phyloP scores from a whole-genome alignment of 2,888 invertebrate genomes.

The Cantharis rufa region DNA sequence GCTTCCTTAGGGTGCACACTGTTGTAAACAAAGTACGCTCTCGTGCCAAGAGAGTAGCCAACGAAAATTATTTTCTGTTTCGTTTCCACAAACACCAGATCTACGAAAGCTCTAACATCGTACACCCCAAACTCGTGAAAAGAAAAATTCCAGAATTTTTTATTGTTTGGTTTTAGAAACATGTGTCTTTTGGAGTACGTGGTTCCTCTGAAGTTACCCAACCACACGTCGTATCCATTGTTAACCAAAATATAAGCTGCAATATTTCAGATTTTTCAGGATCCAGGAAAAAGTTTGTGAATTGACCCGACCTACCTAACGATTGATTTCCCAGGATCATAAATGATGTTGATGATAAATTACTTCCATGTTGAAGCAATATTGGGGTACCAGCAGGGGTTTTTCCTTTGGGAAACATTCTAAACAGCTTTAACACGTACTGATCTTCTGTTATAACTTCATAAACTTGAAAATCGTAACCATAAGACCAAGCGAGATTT shows the following conservation, averaged over 20 bases:
- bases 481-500: conserved; percentile 52
- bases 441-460: conserved; percentile 57
- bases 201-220: conserved; percentile 54
- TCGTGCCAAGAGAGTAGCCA: conserved; percentile 89
- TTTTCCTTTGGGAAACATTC: conserved; percentile 48
- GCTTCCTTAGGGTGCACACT: conserved; percentile 72
- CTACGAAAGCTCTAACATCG: conserved; percentile 48
- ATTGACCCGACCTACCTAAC: conserved; percentile 39
- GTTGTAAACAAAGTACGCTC: conserved; percentile 70
- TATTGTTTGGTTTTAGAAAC: conserved; percentile 44
- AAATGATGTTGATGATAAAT: conserved; percentile 46
- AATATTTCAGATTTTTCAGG: conserved; percentile 5
- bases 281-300: no score
- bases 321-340: conserved; percentile 47
- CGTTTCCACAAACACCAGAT: conserved; percentile 43
- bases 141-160: conserved; percentile 49
- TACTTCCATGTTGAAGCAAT: conserved; percentile 50
- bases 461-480: conserved; percentile 55
- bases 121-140: conserved; percentile 49
- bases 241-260: conserved; percentile 58
- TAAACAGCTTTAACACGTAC: conserved; percentile 56
- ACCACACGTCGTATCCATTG: conserved; percentile 62
- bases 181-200: conserved; percentile 48
- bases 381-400: conserved; percentile 45
- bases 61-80: conserved; percentile 63